phyloP scores from a whole-genome alignment of 2,113 vertebrate species.

The Gambusia holbrooki region DNA sequence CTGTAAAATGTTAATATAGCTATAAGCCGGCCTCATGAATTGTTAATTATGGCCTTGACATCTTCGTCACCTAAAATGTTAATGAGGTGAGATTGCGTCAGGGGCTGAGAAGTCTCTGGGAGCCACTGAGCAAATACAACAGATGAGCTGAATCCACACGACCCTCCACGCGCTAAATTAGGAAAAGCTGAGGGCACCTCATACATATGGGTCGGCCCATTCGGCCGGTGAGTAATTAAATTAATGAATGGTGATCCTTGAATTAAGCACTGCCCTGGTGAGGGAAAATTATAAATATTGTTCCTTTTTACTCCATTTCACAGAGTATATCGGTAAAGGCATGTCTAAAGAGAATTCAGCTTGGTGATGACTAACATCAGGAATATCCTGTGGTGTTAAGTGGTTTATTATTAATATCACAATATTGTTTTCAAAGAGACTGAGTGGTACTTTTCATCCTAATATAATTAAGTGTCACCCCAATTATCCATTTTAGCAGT shows the following conservation, averaged over 20 bases:
- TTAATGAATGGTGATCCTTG: slow-evolving; percentile 58
- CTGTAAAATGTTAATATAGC: slow-evolving; percentile 83
- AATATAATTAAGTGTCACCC: not conserved
- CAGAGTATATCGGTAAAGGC: slow-evolving; percentile 1
- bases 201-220: slow-evolving; percentile 48
- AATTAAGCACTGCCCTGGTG: slow-evolving; percentile 44
- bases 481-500: not conserved
- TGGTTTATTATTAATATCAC: not conserved
- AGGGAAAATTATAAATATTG: slow-evolving; percentile 42
- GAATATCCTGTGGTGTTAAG: not conserved
- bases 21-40: slow-evolving; percentile 79
- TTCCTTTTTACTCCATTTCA: slow-evolving; percentile 21
- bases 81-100: slow-evolving; percentile 78
- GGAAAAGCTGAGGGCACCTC: slow-evolving; percentile 61
- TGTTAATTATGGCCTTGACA: slow-evolving; percentile 77
- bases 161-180: slow-evolving; percentile 56
- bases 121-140: slow-evolving; percentile 71
- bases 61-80: slow-evolving; percentile 82
- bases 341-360: not conserved
- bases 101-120: slow-evolving; percentile 62
- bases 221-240: slow-evolving; percentile 45
- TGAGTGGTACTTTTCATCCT: not conserved
- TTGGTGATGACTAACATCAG: not conserved
- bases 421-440: not conserved
- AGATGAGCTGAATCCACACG: slow-evolving; percentile 67